Conservation (phyloP, 1,140 invertebrate genomes). For the Eulimnadia texana region DNA sequence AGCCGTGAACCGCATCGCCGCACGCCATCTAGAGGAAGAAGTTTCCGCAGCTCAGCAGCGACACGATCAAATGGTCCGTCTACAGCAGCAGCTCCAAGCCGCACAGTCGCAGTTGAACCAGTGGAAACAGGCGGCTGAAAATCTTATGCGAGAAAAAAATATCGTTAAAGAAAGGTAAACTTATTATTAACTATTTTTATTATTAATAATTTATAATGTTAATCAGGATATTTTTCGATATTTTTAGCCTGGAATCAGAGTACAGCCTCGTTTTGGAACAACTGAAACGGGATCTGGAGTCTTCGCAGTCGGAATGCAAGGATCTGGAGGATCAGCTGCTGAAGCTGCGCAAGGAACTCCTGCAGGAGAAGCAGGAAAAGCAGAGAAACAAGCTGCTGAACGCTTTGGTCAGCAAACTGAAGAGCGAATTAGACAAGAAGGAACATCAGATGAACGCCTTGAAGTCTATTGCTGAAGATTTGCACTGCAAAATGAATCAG, state of each 20-base stretch:
- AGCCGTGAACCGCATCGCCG: constrained; percentile 4
- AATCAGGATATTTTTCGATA: too few relatives aligned
- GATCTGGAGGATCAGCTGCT: background rate
- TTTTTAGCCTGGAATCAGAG: constrained; percentile 2
- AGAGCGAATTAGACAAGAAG: constrained; percentile 10
- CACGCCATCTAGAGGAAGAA: constrained; percentile 12
- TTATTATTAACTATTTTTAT: background rate
- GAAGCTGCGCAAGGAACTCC: background rate
- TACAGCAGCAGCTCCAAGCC: constrained; percentile 1
- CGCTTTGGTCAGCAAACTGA: constrained; percentile 10
- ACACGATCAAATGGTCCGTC: background rate
- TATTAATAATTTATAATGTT: background rate
- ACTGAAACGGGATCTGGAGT: constrained; percentile 1
- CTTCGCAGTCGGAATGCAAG: constrained; percentile 6
- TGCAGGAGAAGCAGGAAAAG: constrained; percentile 7
- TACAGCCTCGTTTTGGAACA: background rate
- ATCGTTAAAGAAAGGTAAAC: constrained; percentile 11
- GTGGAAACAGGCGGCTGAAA: constrained; percentile 7
- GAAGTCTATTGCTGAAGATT: constrained; percentile 6
- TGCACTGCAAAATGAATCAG: background rate
- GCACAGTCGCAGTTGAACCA: background rate
- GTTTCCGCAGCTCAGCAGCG: background rate
- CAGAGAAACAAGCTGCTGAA: constrained; percentile 7
- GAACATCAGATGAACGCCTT: constrained; percentile 12
- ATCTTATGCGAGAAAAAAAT: background rate